phyloP scores from a whole-genome alignment of 2,888 invertebrate genomes.

The Lepetodrilus schrolli region DNA sequence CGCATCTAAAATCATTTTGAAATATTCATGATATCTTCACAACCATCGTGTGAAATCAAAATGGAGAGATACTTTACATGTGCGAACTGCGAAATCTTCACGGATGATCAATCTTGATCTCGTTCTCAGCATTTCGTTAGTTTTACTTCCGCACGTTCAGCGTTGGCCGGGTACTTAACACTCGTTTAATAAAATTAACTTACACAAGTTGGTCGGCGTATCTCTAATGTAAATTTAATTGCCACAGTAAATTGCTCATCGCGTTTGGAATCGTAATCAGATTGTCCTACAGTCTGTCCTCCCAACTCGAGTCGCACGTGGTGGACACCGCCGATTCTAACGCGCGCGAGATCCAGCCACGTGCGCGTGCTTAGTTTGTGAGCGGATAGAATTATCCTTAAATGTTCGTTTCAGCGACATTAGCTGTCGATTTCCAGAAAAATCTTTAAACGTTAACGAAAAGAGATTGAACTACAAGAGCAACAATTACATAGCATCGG shows the following conservation, averaged over 20 bases:
- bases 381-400: neutral
- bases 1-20: neutral
- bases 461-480: too few species aligned
- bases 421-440: too few species aligned
- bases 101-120: neutral
- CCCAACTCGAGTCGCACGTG: neutral
- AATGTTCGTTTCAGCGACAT: too few species aligned
- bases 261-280: slow-evolving; percentile 24
- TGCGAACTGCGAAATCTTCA: neutral
- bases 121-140: neutral
- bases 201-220: slow-evolving; percentile 26
- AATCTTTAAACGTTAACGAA: too few species aligned
- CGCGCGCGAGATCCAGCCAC: neutral
- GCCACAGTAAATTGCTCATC: slow-evolving; percentile 29
- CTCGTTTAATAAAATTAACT: slow-evolving; percentile 33
- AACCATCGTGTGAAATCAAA: neutral
- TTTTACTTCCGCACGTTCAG: neutral
- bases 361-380: too few species aligned
- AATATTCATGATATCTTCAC: slow-evolving; percentile 7
- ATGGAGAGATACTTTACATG: neutral
- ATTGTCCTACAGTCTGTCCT: too few species aligned
- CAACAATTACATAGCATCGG: too few species aligned
- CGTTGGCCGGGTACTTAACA: slow-evolving; percentile 14
- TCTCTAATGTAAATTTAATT: slow-evolving; percentile 38
- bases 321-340: neutral